These are phyloP conservation scores for Apotomis turbidana DNA, from an alignment of 2,888 invertebrate species.

Conservation along the genomic window DNA sequence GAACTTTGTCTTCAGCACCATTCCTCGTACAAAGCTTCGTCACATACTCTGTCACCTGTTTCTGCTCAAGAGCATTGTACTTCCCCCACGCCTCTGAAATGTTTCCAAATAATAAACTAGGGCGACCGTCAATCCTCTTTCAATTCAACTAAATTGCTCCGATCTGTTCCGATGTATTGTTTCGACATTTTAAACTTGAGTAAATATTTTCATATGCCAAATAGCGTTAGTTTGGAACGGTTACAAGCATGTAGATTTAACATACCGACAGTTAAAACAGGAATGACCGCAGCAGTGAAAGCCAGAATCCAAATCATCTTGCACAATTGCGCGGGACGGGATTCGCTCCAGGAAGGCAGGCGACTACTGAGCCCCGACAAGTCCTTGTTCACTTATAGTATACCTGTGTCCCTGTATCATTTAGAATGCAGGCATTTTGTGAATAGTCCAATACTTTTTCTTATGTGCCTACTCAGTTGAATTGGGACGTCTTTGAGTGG, in stretches of 20 bases:
- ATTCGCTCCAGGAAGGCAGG: slow-evolving; percentile 21
- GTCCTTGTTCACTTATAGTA: slow-evolving; percentile 16
- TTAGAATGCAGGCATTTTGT: not conserved
- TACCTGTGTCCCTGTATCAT: slow-evolving; percentile 20
- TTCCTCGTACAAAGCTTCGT: slow-evolving; percentile 58
- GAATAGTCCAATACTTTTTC: not conserved
- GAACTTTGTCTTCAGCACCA: slow-evolving; percentile 62
- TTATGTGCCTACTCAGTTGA: not conserved
- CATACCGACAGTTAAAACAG: slow-evolving; percentile 31
- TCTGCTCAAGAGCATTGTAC: slow-evolving; percentile 48
- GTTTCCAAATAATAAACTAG: slow-evolving; percentile 32
- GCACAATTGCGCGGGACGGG: slow-evolving; percentile 11
- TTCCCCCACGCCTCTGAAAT: slow-evolving; percentile 65
- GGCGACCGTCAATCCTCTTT: slow-evolving; percentile 27
- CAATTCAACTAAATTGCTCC: slow-evolving; percentile 27
- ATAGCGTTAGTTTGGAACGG: not conserved
- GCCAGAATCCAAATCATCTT: slow-evolving; percentile 35
- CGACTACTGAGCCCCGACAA: slow-evolving; percentile 10
- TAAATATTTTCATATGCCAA: not conserved
- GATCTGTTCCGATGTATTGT: slow-evolving; percentile 11
- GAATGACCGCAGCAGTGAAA: slow-evolving; percentile 18
- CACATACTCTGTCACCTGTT: slow-evolving; percentile 51
- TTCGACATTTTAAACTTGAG: not conserved
- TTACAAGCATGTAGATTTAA: not conserved
- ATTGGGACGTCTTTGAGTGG: too few relatives aligned